Percentiles rank a stretch among this genome's conserved stretches.
These are phyloP conservation scores for Pao palembangensis DNA, from an alignment of 2,113 vertebrate species.

Conservation along the genomic window DNA sequence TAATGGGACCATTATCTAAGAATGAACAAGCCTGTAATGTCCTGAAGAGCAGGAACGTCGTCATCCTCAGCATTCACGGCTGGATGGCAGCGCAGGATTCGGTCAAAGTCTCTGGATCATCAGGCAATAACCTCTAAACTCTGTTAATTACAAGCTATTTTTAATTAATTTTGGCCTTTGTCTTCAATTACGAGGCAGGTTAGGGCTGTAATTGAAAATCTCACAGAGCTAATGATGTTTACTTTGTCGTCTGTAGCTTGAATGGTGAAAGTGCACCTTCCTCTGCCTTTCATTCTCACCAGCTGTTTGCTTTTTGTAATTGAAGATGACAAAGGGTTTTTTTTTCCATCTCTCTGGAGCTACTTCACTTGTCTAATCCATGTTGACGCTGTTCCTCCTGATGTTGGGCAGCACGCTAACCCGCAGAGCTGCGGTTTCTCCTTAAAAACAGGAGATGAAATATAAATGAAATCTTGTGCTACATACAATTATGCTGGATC, in stretches of 20 bases:
- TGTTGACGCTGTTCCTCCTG: conserved; percentile 63
- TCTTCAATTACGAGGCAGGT: conserved; percentile 72
- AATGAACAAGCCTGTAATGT: conserved; percentile 24
- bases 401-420: conserved; percentile 56
- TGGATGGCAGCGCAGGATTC: conserved; percentile 27
- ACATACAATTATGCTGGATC: background rate
- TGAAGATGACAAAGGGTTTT: conserved; percentile 72
- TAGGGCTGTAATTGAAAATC: conserved; percentile 69
- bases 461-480: background rate
- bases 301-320: conserved; percentile 86
- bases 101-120: conserved; percentile 37
- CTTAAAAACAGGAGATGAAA: conserved; percentile 15
- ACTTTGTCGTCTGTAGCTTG: conserved; percentile 56
- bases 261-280: conserved; percentile 28
- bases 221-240: conserved; percentile 72
- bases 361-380: conserved; percentile 79
- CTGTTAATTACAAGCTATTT: conserved; percentile 61
- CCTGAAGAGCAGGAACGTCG: background rate
- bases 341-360: conserved; percentile 56
- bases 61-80: conserved; percentile 5
- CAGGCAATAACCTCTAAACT: conserved; percentile 51
- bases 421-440: conserved; percentile 39
- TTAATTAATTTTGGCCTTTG: conserved; percentile 59
- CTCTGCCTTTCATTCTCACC: conserved; percentile 62
- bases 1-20: conserved; percentile 37